Base-by-base conservation (phyloP, 2,888 invertebrate genomes). In the Lissocephala sabroskyi region DNA sequence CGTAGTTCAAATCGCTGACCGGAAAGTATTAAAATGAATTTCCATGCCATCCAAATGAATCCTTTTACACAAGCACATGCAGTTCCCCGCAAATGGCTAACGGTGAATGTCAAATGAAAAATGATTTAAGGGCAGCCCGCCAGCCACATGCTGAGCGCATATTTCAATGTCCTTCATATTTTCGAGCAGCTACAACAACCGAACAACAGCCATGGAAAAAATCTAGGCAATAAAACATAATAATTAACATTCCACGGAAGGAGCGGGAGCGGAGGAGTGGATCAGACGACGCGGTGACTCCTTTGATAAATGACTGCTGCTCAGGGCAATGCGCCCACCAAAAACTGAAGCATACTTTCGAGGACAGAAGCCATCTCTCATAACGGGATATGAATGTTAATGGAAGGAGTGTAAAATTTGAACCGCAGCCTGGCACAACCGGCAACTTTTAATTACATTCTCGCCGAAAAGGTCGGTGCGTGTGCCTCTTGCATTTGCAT, bases 401-500 rank as follows among this genome's bases (percentile, higher is more conserved):
- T 37, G 37, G 11, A 18, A 18, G 19, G 37, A 35, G 16, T 6
- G 35, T 10, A 62, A 65, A 62, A 62, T 61, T 59, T 60, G n/a
- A 59, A 53, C 62, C 75, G 64, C 70, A 74, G 61, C 70, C 61
- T 70, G 63, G 68, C 74, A 74, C 66, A n/a, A n/a, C n/a, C 65
- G 35, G 61, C 36, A 68, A 68, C 71, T 70, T 70, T 70, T 70
- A 70, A 70, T 70, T 70, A 70, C 62, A 70, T 74, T 70, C 13
- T 77, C 59, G 60, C 60, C n/a, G n/a, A 61, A 60, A 59, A 36
- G 35, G 39, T 33, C 17, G 23, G 41, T 49, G 46, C 52, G 50
- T 50, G 43, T 41, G 35, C 40, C 42, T n/a, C n/a, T 35, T 63
- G 71, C 59, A 65, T 65, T 62, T 70, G 57, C 62, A 64, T 59